Conservation (phyloP, 2,797 vertebrate genomes). For the Propithecus perrieri region DNA sequence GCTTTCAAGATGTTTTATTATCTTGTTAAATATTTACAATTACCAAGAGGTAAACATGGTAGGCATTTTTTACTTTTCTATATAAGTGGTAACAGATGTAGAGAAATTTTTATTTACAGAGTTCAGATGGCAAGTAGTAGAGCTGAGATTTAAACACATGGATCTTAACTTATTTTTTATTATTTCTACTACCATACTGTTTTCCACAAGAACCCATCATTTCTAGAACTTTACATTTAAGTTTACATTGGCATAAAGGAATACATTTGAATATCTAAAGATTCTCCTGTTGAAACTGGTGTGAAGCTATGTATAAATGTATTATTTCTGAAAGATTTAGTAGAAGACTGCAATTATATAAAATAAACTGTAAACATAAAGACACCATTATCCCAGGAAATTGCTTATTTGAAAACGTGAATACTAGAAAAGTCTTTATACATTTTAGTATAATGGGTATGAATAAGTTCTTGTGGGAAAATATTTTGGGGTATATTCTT, state of each 20-base stretch:
- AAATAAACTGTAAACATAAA: neutral
- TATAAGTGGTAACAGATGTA: neutral
- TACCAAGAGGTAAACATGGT: neutral
- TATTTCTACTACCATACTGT: neutral
- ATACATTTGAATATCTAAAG: neutral
- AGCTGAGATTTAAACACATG: neutral
- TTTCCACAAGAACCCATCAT: neutral
- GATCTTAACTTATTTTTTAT: neutral
- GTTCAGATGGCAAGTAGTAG: neutral
- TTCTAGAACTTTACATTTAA: neutral
- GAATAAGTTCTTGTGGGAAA: neutral
- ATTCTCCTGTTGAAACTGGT: neutral
- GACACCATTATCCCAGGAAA: neutral
- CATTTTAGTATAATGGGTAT: neutral
- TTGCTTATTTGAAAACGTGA: slow-evolving; percentile 5
- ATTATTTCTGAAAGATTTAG: neutral
- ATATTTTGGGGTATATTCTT: neutral
- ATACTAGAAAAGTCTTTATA: neutral
- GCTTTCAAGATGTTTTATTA: neutral
- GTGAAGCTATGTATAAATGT: neutral
- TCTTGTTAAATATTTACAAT: neutral
- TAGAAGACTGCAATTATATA: neutral
- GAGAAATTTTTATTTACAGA: neutral
- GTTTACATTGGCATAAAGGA: neutral
- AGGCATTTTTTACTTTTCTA: neutral